Evolutionary conservation across 2,888 invertebrate genomes (phyloP), one percentile per base, ranked within the genome.

Genomic region (Pasiphila rectangulata): DNA sequence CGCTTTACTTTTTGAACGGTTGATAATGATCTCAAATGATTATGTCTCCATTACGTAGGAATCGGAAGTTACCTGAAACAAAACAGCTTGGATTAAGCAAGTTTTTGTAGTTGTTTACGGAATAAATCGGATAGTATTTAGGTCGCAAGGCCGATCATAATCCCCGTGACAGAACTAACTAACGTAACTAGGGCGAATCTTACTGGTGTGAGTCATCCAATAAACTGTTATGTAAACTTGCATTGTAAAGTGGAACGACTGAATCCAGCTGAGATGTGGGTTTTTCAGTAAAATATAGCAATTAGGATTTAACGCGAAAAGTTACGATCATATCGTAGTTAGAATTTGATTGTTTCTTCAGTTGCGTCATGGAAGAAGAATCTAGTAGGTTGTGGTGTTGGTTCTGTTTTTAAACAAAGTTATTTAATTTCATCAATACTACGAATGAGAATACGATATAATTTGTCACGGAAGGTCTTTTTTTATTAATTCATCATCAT

Each of bases 131-230:
- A 49, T 47, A 69, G 74, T 70, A 80, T 82, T 77, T 59, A 61
- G 79, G 76, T 59, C 75, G 63, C 64, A 67, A 73, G 74, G 77
- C 69, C 69, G 63, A 46, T 65, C 53, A 67, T 79, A 75, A 75
- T 72, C 69, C 64, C 67, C 61, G 63, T 72, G 69, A 71, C 70
- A 66, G 69, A 72, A 67, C 59, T 58, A 58, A 67, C 62, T 59
- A 57, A 59, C 60, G 63, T 55, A 73, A 74, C 66, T 76, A 59
- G 73, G 67, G 56, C 75, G 61, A 62, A 64, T 62, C 65, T 64
- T 59, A 62, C 63, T 63, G 56, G 59, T 43, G 61, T 69, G 69
- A 69, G 61, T 69, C 69, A 69, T 59, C 62, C 64, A 64, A 64
- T 63, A 62, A 57, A 58, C 54, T 53, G 49, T 70, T 67, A 65